These are phyloP conservation scores for Acanthoscelides obtectus DNA, from an alignment of 2,888 invertebrate species.

Conservation along the genomic window DNA sequence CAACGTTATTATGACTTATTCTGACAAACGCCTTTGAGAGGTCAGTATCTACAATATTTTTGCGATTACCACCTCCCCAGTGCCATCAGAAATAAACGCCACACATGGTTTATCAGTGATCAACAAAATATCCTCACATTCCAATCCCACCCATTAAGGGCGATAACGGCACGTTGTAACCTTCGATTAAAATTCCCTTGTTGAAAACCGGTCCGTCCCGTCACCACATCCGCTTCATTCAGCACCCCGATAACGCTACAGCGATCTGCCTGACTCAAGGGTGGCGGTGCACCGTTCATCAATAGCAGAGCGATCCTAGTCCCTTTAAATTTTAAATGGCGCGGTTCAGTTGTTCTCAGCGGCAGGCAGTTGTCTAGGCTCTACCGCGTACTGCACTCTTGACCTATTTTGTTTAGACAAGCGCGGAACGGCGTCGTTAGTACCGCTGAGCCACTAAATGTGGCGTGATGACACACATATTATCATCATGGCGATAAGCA, in stretches of 20 bases:
- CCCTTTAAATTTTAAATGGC: background rate
- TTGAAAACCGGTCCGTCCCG: background rate
- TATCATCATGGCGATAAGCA: too few relatives aligned
- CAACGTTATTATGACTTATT: too few relatives aligned
- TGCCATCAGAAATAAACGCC: too few relatives aligned
- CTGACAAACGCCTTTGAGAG: too few relatives aligned
- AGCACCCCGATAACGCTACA: background rate
- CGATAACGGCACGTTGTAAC: background rate
- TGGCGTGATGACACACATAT: too few relatives aligned
- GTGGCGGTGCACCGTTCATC: background rate
- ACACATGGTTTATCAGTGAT: too few relatives aligned
- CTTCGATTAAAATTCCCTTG: background rate
- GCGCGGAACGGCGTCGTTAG: too few relatives aligned
- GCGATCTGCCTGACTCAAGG: background rate
- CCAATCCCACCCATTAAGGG: background rate
- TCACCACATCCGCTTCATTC: background rate
- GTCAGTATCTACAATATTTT: too few relatives aligned
- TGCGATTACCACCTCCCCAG: too few relatives aligned
- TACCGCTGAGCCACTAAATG: too few relatives aligned
- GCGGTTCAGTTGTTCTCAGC: background rate
- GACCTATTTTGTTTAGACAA: background rate
- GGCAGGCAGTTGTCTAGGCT: too few relatives aligned
- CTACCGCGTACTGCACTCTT: background rate
- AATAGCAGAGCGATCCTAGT: background rate
- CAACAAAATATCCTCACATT: too few relatives aligned